These are phyloP conservation scores for Conops quadrifasciatus DNA, from an alignment of 2,888 invertebrate species.

Conservation along the genomic window DNA sequence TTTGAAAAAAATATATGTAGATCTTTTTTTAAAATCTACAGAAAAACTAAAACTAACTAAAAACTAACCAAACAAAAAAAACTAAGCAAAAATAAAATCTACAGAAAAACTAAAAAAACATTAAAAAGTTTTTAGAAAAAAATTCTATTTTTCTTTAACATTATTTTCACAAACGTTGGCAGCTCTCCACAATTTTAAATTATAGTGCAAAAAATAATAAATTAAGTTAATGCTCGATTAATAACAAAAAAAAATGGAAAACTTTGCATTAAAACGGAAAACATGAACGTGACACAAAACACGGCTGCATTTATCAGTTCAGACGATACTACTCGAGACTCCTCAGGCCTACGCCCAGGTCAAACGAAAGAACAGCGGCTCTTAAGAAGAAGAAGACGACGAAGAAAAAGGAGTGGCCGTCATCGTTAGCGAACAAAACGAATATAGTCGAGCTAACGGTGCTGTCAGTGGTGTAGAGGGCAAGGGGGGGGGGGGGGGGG, in stretches of 20 bases:
- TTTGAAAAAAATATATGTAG: too few relatives aligned
- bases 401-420: neutral
- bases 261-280: conserved; percentile 10
- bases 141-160: too few relatives aligned
- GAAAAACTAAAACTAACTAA: too few relatives aligned
- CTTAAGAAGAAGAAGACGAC: neutral
- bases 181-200: neutral
- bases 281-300: conserved; percentile 27
- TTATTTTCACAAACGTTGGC: neutral
- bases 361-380: neutral
- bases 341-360: neutral
- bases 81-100: too few relatives aligned
- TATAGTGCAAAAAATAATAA: too few relatives aligned
- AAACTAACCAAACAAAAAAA: neutral
- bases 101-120: neutral
- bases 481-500: neutral
- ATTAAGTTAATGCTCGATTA: too few relatives aligned
- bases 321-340: neutral
- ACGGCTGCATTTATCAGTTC: neutral
- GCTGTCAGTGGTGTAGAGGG: neutral
- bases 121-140: neutral
- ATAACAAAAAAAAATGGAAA: too few relatives aligned
- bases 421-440: too few relatives aligned
- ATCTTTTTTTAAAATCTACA: too few relatives aligned
- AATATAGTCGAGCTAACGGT: too few relatives aligned